Conservation (phyloP, 2,888 invertebrate species). For the Spicauda simplicius region DNA sequence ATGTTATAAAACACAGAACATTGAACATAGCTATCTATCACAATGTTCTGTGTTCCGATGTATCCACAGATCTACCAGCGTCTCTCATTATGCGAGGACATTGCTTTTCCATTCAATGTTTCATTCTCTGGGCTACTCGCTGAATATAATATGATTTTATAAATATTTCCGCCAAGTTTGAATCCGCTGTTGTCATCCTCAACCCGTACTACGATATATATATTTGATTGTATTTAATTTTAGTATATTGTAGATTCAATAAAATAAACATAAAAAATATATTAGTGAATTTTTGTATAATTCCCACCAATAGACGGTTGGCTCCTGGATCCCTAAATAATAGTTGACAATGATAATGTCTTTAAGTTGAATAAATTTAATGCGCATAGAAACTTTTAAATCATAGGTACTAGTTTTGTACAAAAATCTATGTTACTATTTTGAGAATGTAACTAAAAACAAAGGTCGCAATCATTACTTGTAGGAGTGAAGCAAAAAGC, state of each 20-base stretch:
- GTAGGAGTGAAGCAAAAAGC: constrained; percentile 5
- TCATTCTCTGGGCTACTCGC: constrained; percentile 1
- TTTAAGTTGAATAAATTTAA: too few species aligned
- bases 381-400: too few species aligned
- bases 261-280: background rate
- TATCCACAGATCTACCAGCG: background rate
- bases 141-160: constrained; percentile 3
- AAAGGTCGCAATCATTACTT: background rate
- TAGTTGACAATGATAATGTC: too few species aligned
- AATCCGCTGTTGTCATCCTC: background rate
- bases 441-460: background rate
- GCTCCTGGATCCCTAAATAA: too few species aligned
- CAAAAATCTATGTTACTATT: background rate
- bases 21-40: too few species aligned
- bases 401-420: too few species aligned
- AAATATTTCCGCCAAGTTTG: constrained; percentile 1
- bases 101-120: constrained; percentile 3
- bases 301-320: too few species aligned
- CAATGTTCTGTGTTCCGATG: background rate
- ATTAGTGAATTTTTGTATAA: too few species aligned
- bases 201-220: background rate
- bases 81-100: background rate
- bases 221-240: too few species aligned
- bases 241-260: background rate
- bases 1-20: too few species aligned